Percentiles rank a stretch among this genome's conserved stretches.
Evolutionary conservation across 2,113 vertebrate species (phyloP).

Genomic region (Leptocoma aspasia): DNA sequence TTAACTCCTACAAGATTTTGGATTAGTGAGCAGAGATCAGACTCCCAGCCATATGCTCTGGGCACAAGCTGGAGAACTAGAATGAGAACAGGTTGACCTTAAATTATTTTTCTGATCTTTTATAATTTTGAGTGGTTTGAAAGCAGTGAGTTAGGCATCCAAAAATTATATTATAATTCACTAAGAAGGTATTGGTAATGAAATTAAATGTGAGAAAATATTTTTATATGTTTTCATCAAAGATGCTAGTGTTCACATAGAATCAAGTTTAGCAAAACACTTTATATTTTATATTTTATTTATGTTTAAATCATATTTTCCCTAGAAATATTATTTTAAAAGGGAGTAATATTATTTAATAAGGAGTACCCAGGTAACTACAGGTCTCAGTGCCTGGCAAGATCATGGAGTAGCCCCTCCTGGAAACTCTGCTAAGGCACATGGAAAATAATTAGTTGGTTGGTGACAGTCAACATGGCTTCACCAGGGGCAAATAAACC

Average conservation of each 20-base stretch:
- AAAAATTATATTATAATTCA: neutral
- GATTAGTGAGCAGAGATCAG: neutral
- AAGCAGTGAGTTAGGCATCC: neutral
- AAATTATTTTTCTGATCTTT: neutral
- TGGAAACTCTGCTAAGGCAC: neutral
- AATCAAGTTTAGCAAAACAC: neutral
- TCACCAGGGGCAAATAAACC: neutral
- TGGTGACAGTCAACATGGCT: neutral
- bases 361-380: neutral
- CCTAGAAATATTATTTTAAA: neutral
- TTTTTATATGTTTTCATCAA: neutral
- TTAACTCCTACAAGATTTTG: conserved; percentile 7
- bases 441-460: neutral
- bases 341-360: too few relatives aligned
- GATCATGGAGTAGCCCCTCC: neutral
- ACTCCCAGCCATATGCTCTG: neutral
- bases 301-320: neutral
- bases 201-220: neutral
- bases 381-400: neutral
- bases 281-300: neutral
- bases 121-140: neutral
- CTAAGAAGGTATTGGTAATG: neutral
- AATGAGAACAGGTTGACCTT: neutral
- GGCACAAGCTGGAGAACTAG: neutral
- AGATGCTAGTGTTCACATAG: fast-evolving